Evolutionary conservation across 2,888 invertebrate genomes (phyloP).

Genomic region (Temnothorax rugatulus): DNA sequence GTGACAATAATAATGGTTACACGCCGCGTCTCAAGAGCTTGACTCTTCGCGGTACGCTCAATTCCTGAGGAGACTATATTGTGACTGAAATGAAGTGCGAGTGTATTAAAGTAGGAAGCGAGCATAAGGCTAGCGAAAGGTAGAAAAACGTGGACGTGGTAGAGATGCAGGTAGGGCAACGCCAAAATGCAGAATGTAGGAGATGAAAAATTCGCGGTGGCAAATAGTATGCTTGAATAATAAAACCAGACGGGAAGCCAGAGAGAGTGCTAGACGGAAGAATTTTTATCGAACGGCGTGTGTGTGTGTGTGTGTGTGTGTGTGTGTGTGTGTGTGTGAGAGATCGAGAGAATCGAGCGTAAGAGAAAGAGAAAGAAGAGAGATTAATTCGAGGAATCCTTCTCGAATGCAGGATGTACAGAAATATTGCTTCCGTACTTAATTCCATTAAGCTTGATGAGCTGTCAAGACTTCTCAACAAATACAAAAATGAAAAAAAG

Average conservation of each 20-base stretch:
- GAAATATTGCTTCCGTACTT: conserved; percentile 80
- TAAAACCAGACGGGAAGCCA: conserved; percentile 65
- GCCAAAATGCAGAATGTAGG: conserved; percentile 47
- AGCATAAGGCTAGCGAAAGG: conserved; percentile 25
- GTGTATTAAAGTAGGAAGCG: conserved; percentile 46
- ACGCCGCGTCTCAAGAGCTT: conserved; percentile 65
- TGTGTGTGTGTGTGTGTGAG: conserved; percentile 58
- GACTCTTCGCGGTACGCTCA: conserved; percentile 60
- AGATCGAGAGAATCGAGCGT: conserved; percentile 48
- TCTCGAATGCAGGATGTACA: conserved; percentile 73
- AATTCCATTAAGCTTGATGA: conserved; percentile 77
- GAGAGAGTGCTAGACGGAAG: conserved; percentile 64
- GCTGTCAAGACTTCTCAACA: conserved; percentile 74
- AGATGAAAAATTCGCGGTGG: conserved; percentile 68
- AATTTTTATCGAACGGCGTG: conserved; percentile 72
- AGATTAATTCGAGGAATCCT: conserved; percentile 54
- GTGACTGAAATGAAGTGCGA: conserved; percentile 57
- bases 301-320: conserved; percentile 60
- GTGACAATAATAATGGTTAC: conserved; percentile 81
- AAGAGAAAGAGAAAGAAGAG: conserved; percentile 45
- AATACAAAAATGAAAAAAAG: conserved; percentile 68
- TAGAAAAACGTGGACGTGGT: conserved; percentile 26
- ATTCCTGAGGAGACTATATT: conserved; percentile 59
- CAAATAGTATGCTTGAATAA: conserved; percentile 74
- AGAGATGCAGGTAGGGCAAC: conserved; percentile 27